These are phyloP conservation scores for Tenthredo amoena DNA, from an alignment of 2,888 invertebrate species.

Conservation along the genomic window DNA sequence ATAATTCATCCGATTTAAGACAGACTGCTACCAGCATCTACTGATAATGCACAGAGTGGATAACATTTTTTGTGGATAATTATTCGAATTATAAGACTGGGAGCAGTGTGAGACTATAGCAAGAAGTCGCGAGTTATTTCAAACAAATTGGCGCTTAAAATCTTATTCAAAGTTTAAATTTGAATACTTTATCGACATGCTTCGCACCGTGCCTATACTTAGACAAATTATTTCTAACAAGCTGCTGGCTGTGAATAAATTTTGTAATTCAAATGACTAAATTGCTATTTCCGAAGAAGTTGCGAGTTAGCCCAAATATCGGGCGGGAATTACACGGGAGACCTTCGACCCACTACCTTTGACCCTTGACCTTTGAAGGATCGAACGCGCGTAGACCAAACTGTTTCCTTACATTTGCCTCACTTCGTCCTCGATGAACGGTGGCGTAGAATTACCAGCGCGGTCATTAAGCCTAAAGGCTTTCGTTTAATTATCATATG, in stretches of 20 bases:
- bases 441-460: conserved; percentile 45
- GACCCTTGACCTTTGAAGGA: conserved; percentile 29
- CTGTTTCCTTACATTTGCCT: conserved; percentile 39
- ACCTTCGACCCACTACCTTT: conserved; percentile 23
- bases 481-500: conserved; percentile 43
- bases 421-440: conserved; percentile 33
- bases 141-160: not conserved
- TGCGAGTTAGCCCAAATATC: conserved; percentile 3
- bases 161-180: conserved; percentile 4
- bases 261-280: not conserved
- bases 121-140: not conserved
- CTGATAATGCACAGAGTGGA: not conserved
- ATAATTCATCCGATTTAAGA: not conserved
- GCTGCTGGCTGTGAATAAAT: conserved; percentile 7
- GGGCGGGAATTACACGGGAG: conserved; percentile 10
- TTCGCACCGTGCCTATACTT: not conserved
- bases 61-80: not conserved
- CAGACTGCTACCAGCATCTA: too few species aligned
- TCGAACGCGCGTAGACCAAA: conserved; percentile 28
- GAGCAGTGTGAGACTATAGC: not conserved
- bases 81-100: not conserved
- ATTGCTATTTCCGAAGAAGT: conserved; percentile 1
- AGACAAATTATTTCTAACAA: not conserved
- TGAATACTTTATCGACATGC: not conserved
- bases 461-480: conserved; percentile 45